Base-by-base conservation (phyloP, 2,888 invertebrate genomes). In the Parochlus steinenii region DNA sequence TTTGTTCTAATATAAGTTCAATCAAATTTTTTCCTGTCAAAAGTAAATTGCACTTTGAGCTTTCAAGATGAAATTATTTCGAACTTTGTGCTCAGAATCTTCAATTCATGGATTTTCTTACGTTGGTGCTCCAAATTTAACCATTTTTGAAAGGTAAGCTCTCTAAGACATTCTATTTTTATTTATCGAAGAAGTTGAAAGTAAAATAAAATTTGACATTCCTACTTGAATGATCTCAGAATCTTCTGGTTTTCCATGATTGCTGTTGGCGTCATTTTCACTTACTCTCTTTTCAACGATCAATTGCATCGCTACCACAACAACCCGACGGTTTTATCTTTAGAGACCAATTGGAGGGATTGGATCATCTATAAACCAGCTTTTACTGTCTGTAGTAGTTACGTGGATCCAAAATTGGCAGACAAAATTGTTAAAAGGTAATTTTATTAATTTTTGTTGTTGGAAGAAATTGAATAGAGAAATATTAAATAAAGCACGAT, bases 81-180 rank as follows among this genome's bases (percentile, higher is more conserved):
- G 32, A 16, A 46, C 47, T 23, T 44, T 47, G 14, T 46, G 50
- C 33, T 42, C 47, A 28, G 51, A 50, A 16, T 47, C 51, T 2
- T 44, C 52, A 5, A 45, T 57, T 8, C 56, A 56, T 45, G 56
- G 53, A 1, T 47, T 54, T 39, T 47, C 51, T 0, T 55, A 56
- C 40, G 34, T 54, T 39, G 47, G 46, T 1, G 46, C 47, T 2
- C 40, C 37, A 11, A 48, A 53, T 11, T 42, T 54, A n/a, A 55
- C 54, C 33, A 46, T 50, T 44, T 12, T 44, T 4, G 56, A 57
- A 25, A 48, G 15, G 6, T 50, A n/a, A 18, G 11, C 26, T 6
- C 11, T 3, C 11, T 30, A 14, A 30, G 11, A 30, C n/a, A 17
- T n/a, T 18, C 11, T 11, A n/a, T 10, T 14, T n/a, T n/a, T n/a